phyloP scores from a whole-genome alignment of 2,888 invertebrate genomes.

The Acanthosepion lycidas region DNA sequence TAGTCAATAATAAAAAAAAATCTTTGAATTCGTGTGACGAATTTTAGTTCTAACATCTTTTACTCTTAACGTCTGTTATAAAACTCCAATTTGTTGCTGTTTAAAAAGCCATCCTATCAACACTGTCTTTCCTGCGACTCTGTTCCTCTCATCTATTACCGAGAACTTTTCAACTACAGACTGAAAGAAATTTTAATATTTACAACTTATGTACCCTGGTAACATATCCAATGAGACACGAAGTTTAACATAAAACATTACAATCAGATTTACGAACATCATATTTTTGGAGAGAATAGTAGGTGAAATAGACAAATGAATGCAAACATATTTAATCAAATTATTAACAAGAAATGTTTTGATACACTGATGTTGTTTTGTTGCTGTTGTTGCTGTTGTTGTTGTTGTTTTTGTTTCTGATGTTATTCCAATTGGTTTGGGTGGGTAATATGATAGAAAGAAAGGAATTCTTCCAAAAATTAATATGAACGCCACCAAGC shows the following conservation, averaged over 20 bases:
- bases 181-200: not conserved
- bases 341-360: not conserved
- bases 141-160: not conserved
- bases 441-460: not conserved
- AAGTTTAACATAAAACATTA: slow-evolving; percentile 18
- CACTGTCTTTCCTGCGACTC: not conserved
- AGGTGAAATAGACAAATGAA: not conserved
- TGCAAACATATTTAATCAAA: slow-evolving; percentile 23
- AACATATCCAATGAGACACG: slow-evolving; percentile 1
- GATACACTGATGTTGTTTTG: not conserved
- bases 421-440: not conserved
- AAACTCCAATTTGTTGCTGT: not conserved
- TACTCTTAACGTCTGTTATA: not conserved
- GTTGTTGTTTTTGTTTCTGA: not conserved
- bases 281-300: not conserved
- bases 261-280: not conserved
- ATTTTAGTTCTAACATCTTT: not conserved
- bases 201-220: slow-evolving; percentile 2
- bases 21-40: not conserved
- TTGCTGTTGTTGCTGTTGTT: not conserved
- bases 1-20: not conserved
- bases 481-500: not conserved
- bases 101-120: not conserved
- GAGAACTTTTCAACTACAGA: not conserved
- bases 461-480: not conserved